Percentiles rank a stretch among this genome's conserved stretches.
Evolutionary conservation across 2,888 invertebrate genomes (phyloP).

Genomic region (Luperina nickerlii): DNA sequence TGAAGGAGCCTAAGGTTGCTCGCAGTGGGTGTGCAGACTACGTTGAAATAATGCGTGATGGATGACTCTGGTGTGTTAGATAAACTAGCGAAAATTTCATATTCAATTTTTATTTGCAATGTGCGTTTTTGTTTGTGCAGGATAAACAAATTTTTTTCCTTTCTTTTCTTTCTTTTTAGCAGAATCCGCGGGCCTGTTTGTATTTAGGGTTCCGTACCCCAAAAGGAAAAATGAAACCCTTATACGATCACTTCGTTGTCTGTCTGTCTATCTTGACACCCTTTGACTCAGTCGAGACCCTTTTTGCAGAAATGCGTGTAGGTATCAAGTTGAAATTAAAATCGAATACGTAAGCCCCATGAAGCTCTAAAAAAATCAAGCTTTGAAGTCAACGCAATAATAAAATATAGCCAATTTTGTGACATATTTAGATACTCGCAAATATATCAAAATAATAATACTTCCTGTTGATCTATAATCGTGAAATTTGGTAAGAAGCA

Average conservation of each 20-base stretch:
- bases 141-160: too few relatives aligned
- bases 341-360: too few relatives aligned
- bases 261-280: neutral
- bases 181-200: neutral
- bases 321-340: neutral
- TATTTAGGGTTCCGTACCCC: too few relatives aligned
- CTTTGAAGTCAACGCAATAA: too few relatives aligned
- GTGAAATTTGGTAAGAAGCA: too few relatives aligned
- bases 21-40: slow-evolving; percentile 34
- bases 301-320: neutral
- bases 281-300: neutral
- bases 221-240: neutral
- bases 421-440: neutral
- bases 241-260: neutral
- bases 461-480: neutral
- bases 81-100: too few relatives aligned
- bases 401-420: too few relatives aligned
- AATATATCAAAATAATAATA: neutral
- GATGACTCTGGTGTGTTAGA: neutral
- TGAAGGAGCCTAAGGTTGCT: slow-evolving; percentile 10
- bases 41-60: neutral
- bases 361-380: too few relatives aligned
- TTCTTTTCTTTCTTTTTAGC: too few relatives aligned
- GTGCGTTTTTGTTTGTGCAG: too few relatives aligned
- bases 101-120: too few relatives aligned